Evolutionary conservation across 1,140 invertebrate genomes (phyloP), one percentile per base, ranked within the genome.

Genomic region (Spodoptera litura): DNA sequence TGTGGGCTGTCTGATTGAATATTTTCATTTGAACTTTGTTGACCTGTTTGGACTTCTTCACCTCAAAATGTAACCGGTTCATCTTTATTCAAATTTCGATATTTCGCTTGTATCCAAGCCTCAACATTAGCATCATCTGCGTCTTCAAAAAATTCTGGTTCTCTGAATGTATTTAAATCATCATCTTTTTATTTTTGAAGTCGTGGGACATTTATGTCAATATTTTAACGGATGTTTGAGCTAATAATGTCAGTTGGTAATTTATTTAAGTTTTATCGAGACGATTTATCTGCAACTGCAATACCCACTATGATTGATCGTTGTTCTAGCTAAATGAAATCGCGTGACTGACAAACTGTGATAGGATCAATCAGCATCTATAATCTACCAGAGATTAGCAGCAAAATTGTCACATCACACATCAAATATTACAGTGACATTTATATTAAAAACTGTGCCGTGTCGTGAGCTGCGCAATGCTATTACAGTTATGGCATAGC

Each of bases 391-490:
- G 9, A 61, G 53, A 58, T 49, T 58, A 59, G n/a, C 20, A 38
- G 13, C 11, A 25, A 44, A 73, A 27, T 49, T 61, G 71, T 73
- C 56, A 49, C 55, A 71, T 55, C 15, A 58, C 58, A 55, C 8
- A 73, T 61, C 31, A 35, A 55, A 66, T 31, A 77, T 68, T 77
- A 66, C 52, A 49, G 31, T 66, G 61, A 77, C 74, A 77, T 66
- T 77, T 77, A 9, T 15, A 77, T 73, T 73, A 31, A 73, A 59
- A 61, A 73, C 59, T 66, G n/a, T 64, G 74, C 62, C 74, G 61
- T 58, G 62, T 77, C 74, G 74, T 77, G 74, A 53, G 62, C 51
- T 15, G 25, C 35, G 61, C 61, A 66, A 77, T 55, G 10, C 6
- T 55, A 75, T 71, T 62, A 75, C 44, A 35, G 61, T 77, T 77